phyloP scores from a whole-genome alignment of 1,140 invertebrate species.

The Drosophila insularis region DNA sequence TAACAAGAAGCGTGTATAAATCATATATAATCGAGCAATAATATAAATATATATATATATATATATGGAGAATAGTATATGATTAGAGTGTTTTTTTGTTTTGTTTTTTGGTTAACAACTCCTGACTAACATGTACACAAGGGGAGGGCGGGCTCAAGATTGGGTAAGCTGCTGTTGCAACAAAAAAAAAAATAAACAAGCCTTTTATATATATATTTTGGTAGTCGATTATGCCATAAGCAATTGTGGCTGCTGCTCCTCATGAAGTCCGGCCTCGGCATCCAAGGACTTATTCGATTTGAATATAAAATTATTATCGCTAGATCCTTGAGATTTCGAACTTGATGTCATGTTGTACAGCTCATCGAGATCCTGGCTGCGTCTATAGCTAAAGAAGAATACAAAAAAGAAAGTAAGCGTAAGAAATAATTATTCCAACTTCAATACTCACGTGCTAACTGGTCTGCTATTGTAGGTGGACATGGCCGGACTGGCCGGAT shows the following conservation, averaged over 20 bases:
- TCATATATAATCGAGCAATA: not conserved
- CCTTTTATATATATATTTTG: not conserved
- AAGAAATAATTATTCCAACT: too few relatives aligned
- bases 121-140: conserved; percentile 16
- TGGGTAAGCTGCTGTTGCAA: not conserved
- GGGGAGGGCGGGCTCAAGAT: not conserved
- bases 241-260: conserved; percentile 54
- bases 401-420: not conserved
- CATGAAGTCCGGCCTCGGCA: conserved; percentile 51
- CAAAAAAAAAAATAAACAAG: conserved; percentile 11
- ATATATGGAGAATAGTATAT: not conserved
- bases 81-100: not conserved
- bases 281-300: conserved; percentile 78
- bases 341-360: conserved; percentile 84
- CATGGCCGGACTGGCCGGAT: conserved; percentile 68
- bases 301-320: conserved; percentile 72
- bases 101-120: not conserved
- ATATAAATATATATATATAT: not conserved
- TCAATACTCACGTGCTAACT: conserved; percentile 72
- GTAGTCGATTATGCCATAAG: conserved; percentile 53
- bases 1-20: conserved; percentile 10
- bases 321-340: conserved; percentile 84
- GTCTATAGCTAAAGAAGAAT: conserved; percentile 65
- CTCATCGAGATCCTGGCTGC: conserved; percentile 84
- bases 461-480: conserved; percentile 74